Base-by-base conservation (phyloP, 2,888 invertebrate species). In the Amblyjoppa proteus region DNA sequence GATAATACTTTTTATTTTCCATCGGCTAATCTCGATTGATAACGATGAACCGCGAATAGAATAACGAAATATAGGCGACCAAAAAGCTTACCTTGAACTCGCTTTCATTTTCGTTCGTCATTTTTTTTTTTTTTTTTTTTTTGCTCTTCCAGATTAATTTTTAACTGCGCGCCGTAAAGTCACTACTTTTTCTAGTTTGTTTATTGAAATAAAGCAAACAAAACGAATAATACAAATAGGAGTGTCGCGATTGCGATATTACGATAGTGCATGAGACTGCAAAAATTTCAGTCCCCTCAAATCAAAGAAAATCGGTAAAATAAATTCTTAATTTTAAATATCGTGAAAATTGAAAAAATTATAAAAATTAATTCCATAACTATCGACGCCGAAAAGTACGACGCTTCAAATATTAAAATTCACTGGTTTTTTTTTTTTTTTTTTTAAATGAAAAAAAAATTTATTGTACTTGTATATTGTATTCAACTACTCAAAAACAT, bases 21-120 rank as follows among this genome's bases (percentile, higher is more conserved):
- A 61, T 31, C 61, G 31, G 5, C 16, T 28, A 31, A 25, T 13
- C 28, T 5, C 28, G 13, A 11, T 9, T 16, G 13, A 31, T 3
- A 13, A 61, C 31, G 13, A 31, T 3, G 4, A 28, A 31, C 31
- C 9, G 13, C 28, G 11, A 3, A 1, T 11, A 25, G 4, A 28
- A 16, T 7, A 31, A 61, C 28, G 31, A 61, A 61, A 13, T 28
- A n/a, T 6, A 51, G n/a, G 5, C 5, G n/a, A n/a, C n/a, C 1
- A 9, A n/a, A 51, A 61, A 61, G 20, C 61, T 61, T 6, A 61
- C 61, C 61, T 61, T 61, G 11, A 61, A 28, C 13, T 61, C 61
- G 31, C 3, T 61, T 61, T 61, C 61, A 61, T 61, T 61, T 25
- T 61, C 61, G 61, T 31, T 61, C 61, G 31, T 61, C 61, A 61